These are phyloP conservation scores for Elgaria multicarinata DNA, from an alignment of 2,113 vertebrate species.

Conservation along the genomic window DNA sequence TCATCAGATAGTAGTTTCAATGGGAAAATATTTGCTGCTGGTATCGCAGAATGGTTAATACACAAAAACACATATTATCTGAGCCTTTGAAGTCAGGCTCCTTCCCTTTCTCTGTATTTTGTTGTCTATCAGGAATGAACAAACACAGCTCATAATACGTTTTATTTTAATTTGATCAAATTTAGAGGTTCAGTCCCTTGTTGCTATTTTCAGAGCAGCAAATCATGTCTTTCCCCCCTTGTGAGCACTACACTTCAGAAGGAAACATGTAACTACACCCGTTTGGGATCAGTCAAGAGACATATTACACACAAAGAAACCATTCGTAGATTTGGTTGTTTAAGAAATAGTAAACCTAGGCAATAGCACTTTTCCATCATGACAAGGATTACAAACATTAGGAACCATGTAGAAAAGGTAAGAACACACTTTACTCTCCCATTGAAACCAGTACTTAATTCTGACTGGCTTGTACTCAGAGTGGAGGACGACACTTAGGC, in stretches of 20 bases:
- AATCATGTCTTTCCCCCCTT: neutral
- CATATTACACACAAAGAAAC: conserved; percentile 34
- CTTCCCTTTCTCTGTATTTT: too few species aligned
- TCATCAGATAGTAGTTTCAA: too few species aligned
- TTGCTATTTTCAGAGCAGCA: neutral
- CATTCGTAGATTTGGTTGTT: conserved; percentile 43
- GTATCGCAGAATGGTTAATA: too few species aligned
- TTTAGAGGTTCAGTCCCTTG: neutral
- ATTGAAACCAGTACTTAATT: neutral
- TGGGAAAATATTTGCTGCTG: too few species aligned
- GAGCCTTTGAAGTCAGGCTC: too few species aligned
- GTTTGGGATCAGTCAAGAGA: conserved; percentile 43
- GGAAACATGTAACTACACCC: neutral
- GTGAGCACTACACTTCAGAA: conserved; percentile 3
- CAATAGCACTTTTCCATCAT: conserved; percentile 13
- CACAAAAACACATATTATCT: too few species aligned
- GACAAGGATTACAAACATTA: neutral
- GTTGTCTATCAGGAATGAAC: too few species aligned
- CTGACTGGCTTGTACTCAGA: too few species aligned
- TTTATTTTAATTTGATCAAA: neutral
- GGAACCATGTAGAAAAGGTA: neutral
- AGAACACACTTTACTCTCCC: neutral
- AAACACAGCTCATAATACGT: neutral
- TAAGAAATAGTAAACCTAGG: conserved; percentile 58
- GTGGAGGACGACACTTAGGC: neutral